Conservation (phyloP, 1,140 invertebrate genomes). For the Pygmarrhopalites habei region DNA sequence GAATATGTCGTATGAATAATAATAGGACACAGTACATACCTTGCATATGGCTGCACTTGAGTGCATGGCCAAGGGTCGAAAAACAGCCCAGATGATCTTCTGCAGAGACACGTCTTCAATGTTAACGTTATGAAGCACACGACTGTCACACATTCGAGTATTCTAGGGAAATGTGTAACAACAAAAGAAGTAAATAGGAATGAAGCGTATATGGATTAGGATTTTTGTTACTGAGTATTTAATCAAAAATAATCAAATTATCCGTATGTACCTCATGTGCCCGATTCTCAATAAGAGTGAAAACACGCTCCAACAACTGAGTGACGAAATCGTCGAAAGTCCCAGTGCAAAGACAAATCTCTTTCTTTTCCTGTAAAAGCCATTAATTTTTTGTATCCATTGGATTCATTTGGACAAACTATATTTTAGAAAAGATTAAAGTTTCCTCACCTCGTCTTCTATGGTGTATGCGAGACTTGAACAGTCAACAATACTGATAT, state of each 20-base stretch:
- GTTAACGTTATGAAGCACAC: conserved; percentile 19
- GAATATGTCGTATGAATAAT: not conserved
- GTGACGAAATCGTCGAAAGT: conserved; percentile 82
- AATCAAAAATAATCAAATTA: too few species aligned
- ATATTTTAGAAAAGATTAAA: not conserved
- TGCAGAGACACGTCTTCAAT: conserved; percentile 31
- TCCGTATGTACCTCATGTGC: too few species aligned
- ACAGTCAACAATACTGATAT: conserved; percentile 77
- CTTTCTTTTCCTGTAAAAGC: conserved; percentile 54
- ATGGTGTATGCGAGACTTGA: conserved; percentile 54
- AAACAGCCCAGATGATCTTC: conserved; percentile 54
- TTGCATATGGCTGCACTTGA: conserved; percentile 56
- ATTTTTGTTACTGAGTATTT: too few species aligned
- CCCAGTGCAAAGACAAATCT: conserved; percentile 69
- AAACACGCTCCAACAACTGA: conserved; percentile 73
- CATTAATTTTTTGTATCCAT: not conserved
- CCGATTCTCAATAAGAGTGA: conserved; percentile 65
- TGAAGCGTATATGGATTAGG: too few species aligned
- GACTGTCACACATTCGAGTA: conserved; percentile 49
- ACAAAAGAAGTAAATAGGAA: too few species aligned
- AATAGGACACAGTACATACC: conserved; percentile 41
- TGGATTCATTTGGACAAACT: not conserved
- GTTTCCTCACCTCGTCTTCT: conserved; percentile 19
- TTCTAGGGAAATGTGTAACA: too few species aligned
- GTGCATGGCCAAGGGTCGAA: conserved; percentile 58